Base-by-base conservation (phyloP, 2,797 vertebrate species). In the Enteromius viviparus region DNA sequence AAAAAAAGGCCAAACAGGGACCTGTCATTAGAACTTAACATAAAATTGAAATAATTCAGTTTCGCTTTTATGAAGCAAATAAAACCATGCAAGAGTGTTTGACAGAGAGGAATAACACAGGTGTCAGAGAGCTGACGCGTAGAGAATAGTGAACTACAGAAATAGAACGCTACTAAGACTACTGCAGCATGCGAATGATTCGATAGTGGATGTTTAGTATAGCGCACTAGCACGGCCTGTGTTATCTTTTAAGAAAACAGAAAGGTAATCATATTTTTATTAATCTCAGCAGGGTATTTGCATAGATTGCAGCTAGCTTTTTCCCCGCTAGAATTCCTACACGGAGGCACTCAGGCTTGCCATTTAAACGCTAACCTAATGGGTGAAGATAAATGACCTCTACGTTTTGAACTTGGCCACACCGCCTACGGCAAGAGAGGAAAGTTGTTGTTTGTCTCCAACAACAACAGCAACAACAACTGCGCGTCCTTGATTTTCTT, bases 41-140 rank as follows among this genome's bases (percentile, higher is more conserved):
- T 84, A 78, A 89, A 92, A 91, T 84, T 90, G 69, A 91, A 93
- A 93, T 93, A 87, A 92, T 90, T 89, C 88, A 86, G 87, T 84
- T 82, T 82, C 45, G 84, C 85, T 92, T 93, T 93, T 91, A 92
- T 90, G 88, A 89, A 82, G 72, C 84, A 89, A 89, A 91, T 92
- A 91, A 92, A 91, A 84, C 88, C 85, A 85, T 75, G 85, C 79
- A 85, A 89, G 79, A 85, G 86, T 83, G 71, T 83, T 87, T 90
- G 86, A 92, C 87, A 69, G 79, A 86, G 85, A 79, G 87, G 86
- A 87, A 90, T 89, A 91, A 89, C 85, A 90, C 32, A 85, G 89
- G 85, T 90, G 89, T 91, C 85, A 89, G 91, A 89, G 85, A 85
- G 88, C 80, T 84, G 80, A 45, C 45, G 47, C 76, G 58, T 86